These are phyloP conservation scores for Lasioglossum oenotherae DNA, from an alignment of 2,888 invertebrate genomes.

Conservation along the genomic window DNA sequence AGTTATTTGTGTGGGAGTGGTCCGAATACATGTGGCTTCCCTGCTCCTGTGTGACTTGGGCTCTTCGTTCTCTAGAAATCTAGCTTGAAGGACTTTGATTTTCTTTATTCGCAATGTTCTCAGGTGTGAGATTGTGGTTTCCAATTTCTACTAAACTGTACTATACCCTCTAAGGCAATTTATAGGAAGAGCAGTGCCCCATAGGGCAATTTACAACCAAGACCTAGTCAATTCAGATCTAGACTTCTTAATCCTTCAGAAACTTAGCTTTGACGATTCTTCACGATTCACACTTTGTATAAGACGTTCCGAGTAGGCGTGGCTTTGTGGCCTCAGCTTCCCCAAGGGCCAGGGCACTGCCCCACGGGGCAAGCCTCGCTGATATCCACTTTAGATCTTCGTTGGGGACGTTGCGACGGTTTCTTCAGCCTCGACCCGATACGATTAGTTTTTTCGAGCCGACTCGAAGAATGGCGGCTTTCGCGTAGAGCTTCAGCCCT, in stretches of 20 bases:
- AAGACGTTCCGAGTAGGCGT: background rate
- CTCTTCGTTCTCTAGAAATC: background rate
- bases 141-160: background rate
- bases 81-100: background rate
- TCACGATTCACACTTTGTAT: background rate
- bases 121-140: no score
- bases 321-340: background rate
- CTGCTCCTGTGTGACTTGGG: background rate
- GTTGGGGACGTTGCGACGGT: background rate
- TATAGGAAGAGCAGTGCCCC: no score
- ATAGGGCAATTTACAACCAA: no score
- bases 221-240: background rate
- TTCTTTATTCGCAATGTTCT: no score
- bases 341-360: background rate
- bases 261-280: background rate
- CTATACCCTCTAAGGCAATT: no score
- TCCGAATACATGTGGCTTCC: background rate
- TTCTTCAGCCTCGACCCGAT: slow-evolving; percentile 16
- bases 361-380: background rate
- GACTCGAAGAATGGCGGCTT: slow-evolving; percentile 44
- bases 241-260: background rate
- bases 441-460: slow-evolving; percentile 55
- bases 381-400: background rate
- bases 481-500: slow-evolving; percentile 54
- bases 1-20: background rate